Evolutionary conservation across 92 coral and sea anemone species (phyloP).

Genomic region (Palythoa heliodiscus): DNA sequence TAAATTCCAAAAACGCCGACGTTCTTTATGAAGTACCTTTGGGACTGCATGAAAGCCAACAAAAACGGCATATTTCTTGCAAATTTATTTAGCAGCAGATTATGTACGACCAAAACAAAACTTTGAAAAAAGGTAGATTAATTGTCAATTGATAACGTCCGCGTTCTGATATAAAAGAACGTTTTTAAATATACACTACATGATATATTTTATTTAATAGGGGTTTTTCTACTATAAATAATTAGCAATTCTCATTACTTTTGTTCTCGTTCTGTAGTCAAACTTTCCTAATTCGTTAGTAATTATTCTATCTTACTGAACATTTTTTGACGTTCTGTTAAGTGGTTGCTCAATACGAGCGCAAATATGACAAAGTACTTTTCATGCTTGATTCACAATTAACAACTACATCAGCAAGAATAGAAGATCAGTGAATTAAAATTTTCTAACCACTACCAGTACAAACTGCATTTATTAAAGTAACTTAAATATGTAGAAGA

Average conservation of each 20-base stretch:
- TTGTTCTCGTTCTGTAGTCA: neutral
- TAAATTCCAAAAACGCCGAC: neutral
- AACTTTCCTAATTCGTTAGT: neutral
- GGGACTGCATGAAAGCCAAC: neutral
- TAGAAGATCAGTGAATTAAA: neutral
- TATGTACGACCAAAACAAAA: neutral
- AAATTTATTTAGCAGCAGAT: neutral
- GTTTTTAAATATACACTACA: neutral
- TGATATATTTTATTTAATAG: neutral
- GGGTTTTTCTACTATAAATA: neutral
- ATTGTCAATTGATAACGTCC: neutral
- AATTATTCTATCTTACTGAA: neutral
- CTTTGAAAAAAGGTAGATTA: neutral
- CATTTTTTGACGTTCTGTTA: neutral
- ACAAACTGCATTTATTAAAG: neutral
- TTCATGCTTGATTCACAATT: constrained; percentile 17
- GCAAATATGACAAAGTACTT: neutral
- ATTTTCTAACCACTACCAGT: neutral
- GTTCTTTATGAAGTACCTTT: neutral
- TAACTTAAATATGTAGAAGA: constrained; percentile 12
- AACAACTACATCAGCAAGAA: neutral
- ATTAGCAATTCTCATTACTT: neutral
- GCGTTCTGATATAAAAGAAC: neutral
- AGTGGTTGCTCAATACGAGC: constrained; percentile 4
- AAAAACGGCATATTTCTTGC: neutral